These are phyloP conservation scores for Euwallacea fornicatus DNA, from an alignment of 1,140 invertebrate genomes.

Conservation along the genomic window DNA sequence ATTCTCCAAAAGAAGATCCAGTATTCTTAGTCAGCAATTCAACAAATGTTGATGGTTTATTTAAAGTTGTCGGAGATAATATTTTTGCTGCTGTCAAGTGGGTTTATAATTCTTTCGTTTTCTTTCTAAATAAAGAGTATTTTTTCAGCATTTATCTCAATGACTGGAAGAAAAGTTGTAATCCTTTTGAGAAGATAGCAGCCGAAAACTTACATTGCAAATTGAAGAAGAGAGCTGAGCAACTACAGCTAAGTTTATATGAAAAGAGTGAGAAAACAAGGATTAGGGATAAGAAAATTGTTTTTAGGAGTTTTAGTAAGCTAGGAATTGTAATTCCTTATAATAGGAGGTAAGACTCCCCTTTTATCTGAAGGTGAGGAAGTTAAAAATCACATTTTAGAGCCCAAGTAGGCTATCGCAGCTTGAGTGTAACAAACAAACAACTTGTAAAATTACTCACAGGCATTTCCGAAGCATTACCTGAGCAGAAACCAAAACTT, in stretches of 20 bases:
- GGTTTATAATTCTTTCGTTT: slow-evolving; percentile 46
- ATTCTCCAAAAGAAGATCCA: slow-evolving; percentile 73
- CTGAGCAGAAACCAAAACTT: slow-evolving; percentile 60
- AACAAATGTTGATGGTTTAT: slow-evolving; percentile 65
- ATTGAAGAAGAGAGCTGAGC: slow-evolving; percentile 66
- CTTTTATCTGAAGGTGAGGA: neutral
- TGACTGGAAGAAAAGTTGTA: slow-evolving; percentile 61
- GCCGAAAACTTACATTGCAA: slow-evolving; percentile 63
- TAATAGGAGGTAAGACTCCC: slow-evolving; percentile 68
- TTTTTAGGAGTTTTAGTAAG: slow-evolving; percentile 79
- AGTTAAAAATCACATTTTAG: slow-evolving; percentile 37
- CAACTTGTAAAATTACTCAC: slow-evolving; percentile 73
- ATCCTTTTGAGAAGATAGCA: slow-evolving; percentile 67
- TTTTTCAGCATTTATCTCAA: slow-evolving; percentile 63
- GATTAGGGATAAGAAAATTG: slow-evolving; percentile 66
- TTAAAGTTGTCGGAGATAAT: slow-evolving; percentile 76
- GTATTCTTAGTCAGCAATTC: slow-evolving; percentile 77
- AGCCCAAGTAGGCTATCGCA: slow-evolving; percentile 50
- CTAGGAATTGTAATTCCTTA: slow-evolving; percentile 89
- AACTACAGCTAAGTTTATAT: slow-evolving; percentile 65
- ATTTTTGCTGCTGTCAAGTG: slow-evolving; percentile 84
- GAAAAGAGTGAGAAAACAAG: slow-evolving; percentile 63
- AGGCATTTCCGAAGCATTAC: slow-evolving; percentile 63
- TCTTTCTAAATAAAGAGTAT: slow-evolving; percentile 14
- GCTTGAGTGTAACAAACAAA: slow-evolving; percentile 45